Base-by-base conservation (phyloP, 2,113 vertebrate species). In the Rhabdornis inornatus region DNA sequence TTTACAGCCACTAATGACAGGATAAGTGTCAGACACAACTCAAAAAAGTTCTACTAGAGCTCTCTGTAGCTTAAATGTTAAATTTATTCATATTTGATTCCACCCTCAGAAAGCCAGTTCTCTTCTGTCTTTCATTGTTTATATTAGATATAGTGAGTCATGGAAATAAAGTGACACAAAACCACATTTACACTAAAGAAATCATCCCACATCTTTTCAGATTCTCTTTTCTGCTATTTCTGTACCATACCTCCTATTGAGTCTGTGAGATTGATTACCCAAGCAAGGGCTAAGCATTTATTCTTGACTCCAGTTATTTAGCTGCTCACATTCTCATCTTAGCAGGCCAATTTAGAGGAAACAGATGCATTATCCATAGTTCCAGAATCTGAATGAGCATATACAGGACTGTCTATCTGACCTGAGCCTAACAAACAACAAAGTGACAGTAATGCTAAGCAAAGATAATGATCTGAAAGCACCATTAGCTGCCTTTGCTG, bases 141-240 rank as follows among this genome's bases (percentile, higher is more conserved):
- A 83, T 94, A 91, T 94, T 95, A 80, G 90, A 95, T 87, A 87
- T 52, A 92, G 74, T 91, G 94, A 94, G 85, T 96, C 96, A 97
- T 9, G 80, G 83, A 94, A 96, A 94, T 78, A 79, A 95, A 92
- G 93, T 92, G 95, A 96, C 92, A 97, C 18, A 78, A 95, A 96
- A 81, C 89, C 64, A 91, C 84, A 95, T 83, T 94, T 83, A 94
- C 6, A 0, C 76, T 90, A 74, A 92, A 95, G 94, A 95, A 97
- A 95, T 81, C 94, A 95, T 93, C 95, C 96, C 92, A 96, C 95
- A 86, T 84, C 92, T 95, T 97, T 87, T 83, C 78, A 91, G 82
- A 69, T 66, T 80, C 76, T 56, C 70, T 50, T 66, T 52, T 49
- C 89, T 88, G 92, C 93, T 93, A 82, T 95, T 94, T 96, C 87